Evolutionary conservation across 1,140 invertebrate species (phyloP).

Genomic region (Goniozus legneri): DNA sequence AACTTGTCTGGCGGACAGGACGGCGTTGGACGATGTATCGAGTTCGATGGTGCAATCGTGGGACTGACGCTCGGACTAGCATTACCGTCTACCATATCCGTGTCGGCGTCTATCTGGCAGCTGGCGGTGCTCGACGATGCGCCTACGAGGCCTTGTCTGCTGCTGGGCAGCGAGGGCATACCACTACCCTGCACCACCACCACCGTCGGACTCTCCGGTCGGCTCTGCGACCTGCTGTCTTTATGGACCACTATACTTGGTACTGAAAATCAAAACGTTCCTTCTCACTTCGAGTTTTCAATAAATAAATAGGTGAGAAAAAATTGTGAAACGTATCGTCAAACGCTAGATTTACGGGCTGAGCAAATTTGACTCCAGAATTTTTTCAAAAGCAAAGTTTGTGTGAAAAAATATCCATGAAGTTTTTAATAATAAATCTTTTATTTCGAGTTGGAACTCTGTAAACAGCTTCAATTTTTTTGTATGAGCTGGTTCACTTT

Average conservation of each 20-base stretch:
- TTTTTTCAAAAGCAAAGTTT: too few relatives aligned
- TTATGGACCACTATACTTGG: conserved; percentile 53
- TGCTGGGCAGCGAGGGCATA: conserved; percentile 49
- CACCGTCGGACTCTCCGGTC: conserved; percentile 45
- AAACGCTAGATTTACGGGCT: too few relatives aligned
- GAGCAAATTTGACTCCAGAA: too few relatives aligned
- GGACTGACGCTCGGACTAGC: conserved; percentile 21
- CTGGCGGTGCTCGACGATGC: too few relatives aligned
- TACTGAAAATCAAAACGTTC: conserved; percentile 37
- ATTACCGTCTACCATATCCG: conserved; percentile 51
- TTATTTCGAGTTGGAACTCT: too few relatives aligned
- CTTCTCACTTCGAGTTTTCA: too few relatives aligned
- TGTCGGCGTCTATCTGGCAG: conserved; percentile 10
- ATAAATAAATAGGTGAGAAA: too few relatives aligned
- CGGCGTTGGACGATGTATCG: conserved; percentile 21
- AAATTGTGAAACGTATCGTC: too few relatives aligned
- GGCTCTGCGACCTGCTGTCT: conserved; percentile 40
- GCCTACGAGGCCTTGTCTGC: conserved; percentile 40
- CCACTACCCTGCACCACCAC: conserved; percentile 44
- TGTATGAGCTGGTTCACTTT: too few relatives aligned
- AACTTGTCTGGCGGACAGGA: not conserved
- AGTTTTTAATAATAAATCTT: too few relatives aligned
- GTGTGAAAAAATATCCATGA: too few relatives aligned
- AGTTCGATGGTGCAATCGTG: conserved; percentile 10
- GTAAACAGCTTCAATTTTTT: too few relatives aligned